Base-by-base conservation (phyloP, 1,140 invertebrate species). In the Acromyrmex charruanus region DNA sequence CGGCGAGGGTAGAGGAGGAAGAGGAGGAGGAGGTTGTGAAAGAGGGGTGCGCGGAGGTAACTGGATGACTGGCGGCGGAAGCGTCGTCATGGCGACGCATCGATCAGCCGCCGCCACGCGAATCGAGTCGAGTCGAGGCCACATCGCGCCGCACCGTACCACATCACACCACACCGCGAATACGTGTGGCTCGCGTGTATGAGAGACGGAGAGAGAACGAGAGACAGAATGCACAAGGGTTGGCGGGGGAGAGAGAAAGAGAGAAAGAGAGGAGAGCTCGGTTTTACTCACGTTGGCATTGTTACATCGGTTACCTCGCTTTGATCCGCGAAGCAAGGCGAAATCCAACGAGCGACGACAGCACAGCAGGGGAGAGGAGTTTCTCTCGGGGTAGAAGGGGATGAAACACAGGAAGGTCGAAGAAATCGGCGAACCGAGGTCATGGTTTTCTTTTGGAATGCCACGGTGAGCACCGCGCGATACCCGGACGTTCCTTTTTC, bases 51-150 rank as follows among this genome's bases (percentile, higher is more conserved):
- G 94, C 94, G 94, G 95, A 95, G 94, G 93, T 93, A 93, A 94
- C 93, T 94, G 94, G 94, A 94, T 95, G 95, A 95, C 95, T 95
- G 93, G 93, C 94, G 94, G 94, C 94, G 95, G 95, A 95, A 95
- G 93, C 94, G 95, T 95, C 92, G 95, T 95, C 95, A 95, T 95
- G 95, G 95, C 94, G 94, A 95, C 95, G 95, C 95, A 95, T 95
- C 95, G 95, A 95, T 95, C 95, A 95, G 95, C 92, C 93, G 91
- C 94, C 90, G 91, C 92, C 90, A 92, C 93, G 92, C 94, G 88
- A 92, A 93, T 93, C 91, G 88, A 93, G 91, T 92, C 90, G 92
- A 92, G 92, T 88, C 88, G 90, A 87, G 91, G 88, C 88, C 90
- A 82, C 89, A 89, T 91, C 90, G 90, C 91, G 21, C 90, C 82